Evolutionary conservation across 2,888 invertebrate species (phyloP), one percentile per base, ranked within the genome.

Genomic region (Mimachlamys varia): DNA sequence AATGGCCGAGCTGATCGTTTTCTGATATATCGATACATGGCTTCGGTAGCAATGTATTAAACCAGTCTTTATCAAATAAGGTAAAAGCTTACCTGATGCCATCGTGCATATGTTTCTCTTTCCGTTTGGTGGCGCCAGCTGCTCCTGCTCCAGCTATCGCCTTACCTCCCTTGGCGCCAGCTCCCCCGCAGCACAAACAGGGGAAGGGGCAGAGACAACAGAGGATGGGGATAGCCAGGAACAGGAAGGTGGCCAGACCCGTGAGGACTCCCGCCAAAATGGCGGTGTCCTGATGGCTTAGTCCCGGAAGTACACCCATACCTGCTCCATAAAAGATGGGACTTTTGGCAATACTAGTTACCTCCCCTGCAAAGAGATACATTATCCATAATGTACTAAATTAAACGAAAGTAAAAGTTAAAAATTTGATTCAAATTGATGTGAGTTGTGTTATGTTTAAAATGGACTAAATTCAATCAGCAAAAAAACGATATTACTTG

Each of bases 121-220:
- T 53, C 89, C 89, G 53, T 93, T 87, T 90, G 88, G 44, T 90
- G 88, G 58, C 76, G 76, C 76, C 76, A 76, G 33, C 76, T 0
- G 76, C 76, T 33, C 27, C 76, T 44, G 88, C 89, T 44, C 44
- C 44, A 5, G 90, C 92, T 7, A 87, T 89, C 2, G 91, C 92
- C 0, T 89, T 90, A 0, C 91, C 90, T 0, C 91, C 90, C 15
- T 90, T 91, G n/a, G 91, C 92, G 12, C 92, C 92, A 3, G 62
- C 91, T 17, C 93, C 93, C 44, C 90, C 90, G 33, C 89, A 58
- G 50, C 89, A 87, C 49, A 44, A 22, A 89, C 88, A 91, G 17
- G 93, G 92, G 38, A 94, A 50, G 12, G 94, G 94, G 89, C 94
- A 94, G 55, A 94, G 90, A 62, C 94, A 94, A 58, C 94, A 94